These are phyloP conservation scores for Leptopilina clavipes DNA, from an alignment of 1,140 invertebrate genomes.

Conservation along the genomic window DNA sequence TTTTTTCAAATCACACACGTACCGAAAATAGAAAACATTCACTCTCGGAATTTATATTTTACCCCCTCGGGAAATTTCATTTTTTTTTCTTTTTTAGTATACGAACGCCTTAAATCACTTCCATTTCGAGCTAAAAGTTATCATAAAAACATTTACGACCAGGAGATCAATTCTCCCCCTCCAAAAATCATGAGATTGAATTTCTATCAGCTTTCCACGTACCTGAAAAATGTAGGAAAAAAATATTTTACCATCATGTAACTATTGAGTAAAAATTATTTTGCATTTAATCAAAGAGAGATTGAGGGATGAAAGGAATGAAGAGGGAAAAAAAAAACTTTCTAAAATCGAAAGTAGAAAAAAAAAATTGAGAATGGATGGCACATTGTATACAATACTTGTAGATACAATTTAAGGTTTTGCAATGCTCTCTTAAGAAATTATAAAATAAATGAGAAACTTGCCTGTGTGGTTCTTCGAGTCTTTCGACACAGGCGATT, in stretches of 20 bases:
- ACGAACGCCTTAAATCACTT: no score
- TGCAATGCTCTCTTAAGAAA: slow-evolving; percentile 24
- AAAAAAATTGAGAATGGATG: not conserved
- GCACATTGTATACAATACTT: not conserved
- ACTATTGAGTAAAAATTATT: no score
- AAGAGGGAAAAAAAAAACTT: not conserved
- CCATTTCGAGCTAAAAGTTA: no score
- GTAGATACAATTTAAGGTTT: slow-evolving; percentile 11
- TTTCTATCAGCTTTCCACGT: no score
- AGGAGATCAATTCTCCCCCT: no score
- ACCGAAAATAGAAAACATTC: slow-evolving; percentile 5
- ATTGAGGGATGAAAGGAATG: not conserved
- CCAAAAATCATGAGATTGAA: no score
- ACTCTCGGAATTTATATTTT: not conserved
- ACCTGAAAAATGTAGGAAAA: no score
- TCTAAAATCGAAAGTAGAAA: not conserved
- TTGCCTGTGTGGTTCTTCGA: slow-evolving; percentile 70
- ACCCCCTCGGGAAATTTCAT: not conserved
- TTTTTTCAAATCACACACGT: slow-evolving; percentile 29
- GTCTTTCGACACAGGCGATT: slow-evolving; percentile 67
- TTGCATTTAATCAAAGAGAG: no score
- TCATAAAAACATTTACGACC: no score
- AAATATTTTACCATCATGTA: no score
- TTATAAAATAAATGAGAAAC: slow-evolving; percentile 42
- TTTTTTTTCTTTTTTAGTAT: no score